A percentile compares a stretch with the other conserved stretches of the same genome.
These are phyloP conservation scores for Aphelenchoides fujianensis DNA, from an alignment of 1,140 invertebrate genomes.

Conservation along the genomic window DNA sequence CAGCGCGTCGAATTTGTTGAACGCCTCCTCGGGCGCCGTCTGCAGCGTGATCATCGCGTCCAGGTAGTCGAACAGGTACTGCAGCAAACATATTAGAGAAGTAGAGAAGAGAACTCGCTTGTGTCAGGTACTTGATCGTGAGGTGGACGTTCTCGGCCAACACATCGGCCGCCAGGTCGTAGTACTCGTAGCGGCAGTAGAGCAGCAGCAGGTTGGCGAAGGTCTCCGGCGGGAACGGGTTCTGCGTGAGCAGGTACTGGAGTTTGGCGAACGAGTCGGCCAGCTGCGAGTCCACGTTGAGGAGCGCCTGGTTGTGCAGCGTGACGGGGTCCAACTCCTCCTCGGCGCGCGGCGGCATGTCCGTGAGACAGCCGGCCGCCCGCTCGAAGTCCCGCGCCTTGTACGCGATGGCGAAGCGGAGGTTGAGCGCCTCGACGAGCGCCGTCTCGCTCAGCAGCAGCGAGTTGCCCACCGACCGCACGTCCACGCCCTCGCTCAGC, in stretches of 20 bases:
- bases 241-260: slow-evolving; percentile 91
- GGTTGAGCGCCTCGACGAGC: slow-evolving; percentile 93
- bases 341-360: slow-evolving; percentile 91
- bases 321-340: slow-evolving; percentile 97
- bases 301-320: slow-evolving; percentile 92
- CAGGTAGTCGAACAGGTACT: slow-evolving; percentile 72
- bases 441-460: slow-evolving; percentile 90
- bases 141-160: slow-evolving; percentile 94
- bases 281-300: slow-evolving; percentile 84
- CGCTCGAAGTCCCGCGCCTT: slow-evolving; percentile 88
- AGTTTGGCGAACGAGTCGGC: slow-evolving; percentile 92
- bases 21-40: slow-evolving; percentile 93
- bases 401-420: slow-evolving; percentile 97
- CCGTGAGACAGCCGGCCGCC: slow-evolving; percentile 86
- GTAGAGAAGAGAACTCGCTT: slow-evolving; percentile 71
- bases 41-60: slow-evolving; percentile 95
- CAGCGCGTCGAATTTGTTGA: slow-evolving; percentile 91
- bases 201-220: slow-evolving; percentile 90
- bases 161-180: slow-evolving; percentile 93
- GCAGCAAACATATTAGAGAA: slow-evolving; percentile 54
- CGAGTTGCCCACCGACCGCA: slow-evolving; percentile 93
- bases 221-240: slow-evolving; percentile 93
- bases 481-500: slow-evolving; percentile 94
- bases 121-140: slow-evolving; percentile 89
- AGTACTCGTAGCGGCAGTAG: slow-evolving; percentile 94